Base-by-base conservation (phyloP, 1,140 invertebrate genomes). In the Pygmarrhopalites habei region DNA sequence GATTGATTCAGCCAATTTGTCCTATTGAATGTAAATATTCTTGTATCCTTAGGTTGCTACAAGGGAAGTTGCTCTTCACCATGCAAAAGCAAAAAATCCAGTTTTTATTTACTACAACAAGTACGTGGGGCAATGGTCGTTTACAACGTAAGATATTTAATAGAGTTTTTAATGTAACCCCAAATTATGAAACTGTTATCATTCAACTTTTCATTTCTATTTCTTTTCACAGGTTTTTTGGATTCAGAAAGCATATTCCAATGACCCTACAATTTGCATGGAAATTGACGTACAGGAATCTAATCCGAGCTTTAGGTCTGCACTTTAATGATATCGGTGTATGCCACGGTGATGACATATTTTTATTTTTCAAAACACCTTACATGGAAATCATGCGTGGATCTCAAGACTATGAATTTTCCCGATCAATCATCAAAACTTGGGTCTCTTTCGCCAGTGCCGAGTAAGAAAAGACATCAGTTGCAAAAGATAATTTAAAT, bases 71-170 rank as follows among this genome's bases (percentile, higher is more conserved):
- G 60, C 47, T 4, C n/a, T 44, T n/a, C 43, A 58, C 14, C 61
- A 63, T 44, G 26, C 46, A 0, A 39, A 58, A 32, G 19, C n/a
- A n/a, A n/a, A 46, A 19, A 23, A 43, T 41, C 59, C 62, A 19
- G 51, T 58, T 7, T 62, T 58, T 32, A 21, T 65, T 23, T 68
- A 68, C 28, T 65, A 58, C 35, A 53, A 62, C 28, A 53, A 52
- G 1, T 44, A 59, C 28, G 39, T 65, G 35, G 43, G 32, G 1
- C 53, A 62, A 7, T n/a, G 62, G 0, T 35, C 46, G 19, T 7
- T 59, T 5, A 55, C 53, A n/a, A n/a, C n/a, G n/a, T n/a, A n/a
- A n/a, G n/a, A n/a, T n/a, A n/a, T n/a, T n/a, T n/a, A n/a, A n/a
- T n/a, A n/a, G n/a, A n/a, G n/a, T n/a, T n/a, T n/a, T n/a, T n/a